These are phyloP conservation scores for Artibeus lituratus DNA, from an alignment of 2,797 vertebrate genomes.

Conservation along the genomic window DNA sequence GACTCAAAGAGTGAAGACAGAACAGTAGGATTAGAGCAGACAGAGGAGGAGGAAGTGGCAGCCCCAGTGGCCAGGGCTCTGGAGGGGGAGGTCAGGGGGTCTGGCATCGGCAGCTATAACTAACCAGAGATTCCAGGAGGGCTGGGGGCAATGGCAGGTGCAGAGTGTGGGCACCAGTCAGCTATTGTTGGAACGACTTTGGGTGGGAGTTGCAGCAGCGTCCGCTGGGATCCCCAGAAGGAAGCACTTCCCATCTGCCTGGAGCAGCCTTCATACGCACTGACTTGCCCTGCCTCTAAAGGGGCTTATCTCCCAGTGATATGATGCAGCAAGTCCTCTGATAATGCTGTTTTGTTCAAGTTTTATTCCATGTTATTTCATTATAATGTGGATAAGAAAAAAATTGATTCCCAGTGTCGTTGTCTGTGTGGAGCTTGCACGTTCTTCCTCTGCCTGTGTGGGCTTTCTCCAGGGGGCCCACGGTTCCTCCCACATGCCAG, in stretches of 20 bases:
- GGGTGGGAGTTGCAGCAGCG: accelerated
- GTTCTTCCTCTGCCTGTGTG: not conserved
- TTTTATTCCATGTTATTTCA: not conserved
- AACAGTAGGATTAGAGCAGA: not conserved
- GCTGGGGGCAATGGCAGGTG: not conserved
- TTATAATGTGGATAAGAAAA: not conserved
- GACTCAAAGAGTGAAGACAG: not conserved
- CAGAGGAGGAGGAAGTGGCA: not conserved
- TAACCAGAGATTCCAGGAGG: not conserved
- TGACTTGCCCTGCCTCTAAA: not conserved
- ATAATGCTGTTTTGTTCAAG: not conserved
- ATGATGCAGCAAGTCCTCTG: not conserved
- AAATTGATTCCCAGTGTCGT: not conserved
- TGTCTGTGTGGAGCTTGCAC: not conserved
- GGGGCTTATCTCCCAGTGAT: not conserved
- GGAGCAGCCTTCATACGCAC: not conserved
- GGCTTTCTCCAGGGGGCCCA: not conserved
- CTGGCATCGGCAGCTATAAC: not conserved
- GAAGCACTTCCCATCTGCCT: not conserved
- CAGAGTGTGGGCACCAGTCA: not conserved
- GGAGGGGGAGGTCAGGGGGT: not conserved
- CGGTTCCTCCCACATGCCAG: not conserved
- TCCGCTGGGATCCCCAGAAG: not conserved
- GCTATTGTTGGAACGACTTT: not conserved
- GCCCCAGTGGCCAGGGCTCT: not conserved